Evolutionary conservation across 2,888 invertebrate genomes (phyloP).

Genomic region (Stictocephala bisonia): DNA sequence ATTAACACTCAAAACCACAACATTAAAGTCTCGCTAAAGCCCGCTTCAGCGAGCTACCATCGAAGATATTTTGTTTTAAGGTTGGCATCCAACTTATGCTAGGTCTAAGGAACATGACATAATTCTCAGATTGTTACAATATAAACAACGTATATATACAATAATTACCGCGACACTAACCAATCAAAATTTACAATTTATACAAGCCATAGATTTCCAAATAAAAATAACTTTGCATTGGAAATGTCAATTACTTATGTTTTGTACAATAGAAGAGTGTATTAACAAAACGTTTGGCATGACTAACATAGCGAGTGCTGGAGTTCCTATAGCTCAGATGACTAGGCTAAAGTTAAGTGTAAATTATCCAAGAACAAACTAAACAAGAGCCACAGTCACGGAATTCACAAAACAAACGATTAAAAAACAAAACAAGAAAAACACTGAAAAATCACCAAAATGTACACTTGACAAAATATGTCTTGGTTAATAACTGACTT

Average conservation of each 20-base stretch:
- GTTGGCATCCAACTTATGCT: slow-evolving; percentile 35
- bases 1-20: too few species aligned
- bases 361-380: slow-evolving; percentile 30
- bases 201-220: slow-evolving; percentile 30
- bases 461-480: too few species aligned
- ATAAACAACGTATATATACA: slow-evolving; percentile 29
- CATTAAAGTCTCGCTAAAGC: too few species aligned
- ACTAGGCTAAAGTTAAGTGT: slow-evolving; percentile 29
- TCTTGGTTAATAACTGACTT: too few species aligned
- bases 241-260: neutral
- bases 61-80: slow-evolving; percentile 24
- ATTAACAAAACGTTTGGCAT: slow-evolving; percentile 31
- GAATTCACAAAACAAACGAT: slow-evolving; percentile 21
- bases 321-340: slow-evolving; percentile 37
- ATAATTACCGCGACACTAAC: slow-evolving; percentile 21
- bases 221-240: slow-evolving; percentile 23
- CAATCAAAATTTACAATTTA: slow-evolving; percentile 27
- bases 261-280: slow-evolving; percentile 30
- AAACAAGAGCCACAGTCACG: slow-evolving; percentile 28
- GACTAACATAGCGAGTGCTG: slow-evolving; percentile 39
- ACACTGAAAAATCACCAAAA: neutral
- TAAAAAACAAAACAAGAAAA: slow-evolving; percentile 29
- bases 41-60: too few species aligned
- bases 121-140: slow-evolving; percentile 24
- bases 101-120: slow-evolving; percentile 44